Percentiles rank a stretch among this genome's conserved stretches.
Conservation (phyloP, 1,140 invertebrate species). For the Saccostrea cuccullata region DNA sequence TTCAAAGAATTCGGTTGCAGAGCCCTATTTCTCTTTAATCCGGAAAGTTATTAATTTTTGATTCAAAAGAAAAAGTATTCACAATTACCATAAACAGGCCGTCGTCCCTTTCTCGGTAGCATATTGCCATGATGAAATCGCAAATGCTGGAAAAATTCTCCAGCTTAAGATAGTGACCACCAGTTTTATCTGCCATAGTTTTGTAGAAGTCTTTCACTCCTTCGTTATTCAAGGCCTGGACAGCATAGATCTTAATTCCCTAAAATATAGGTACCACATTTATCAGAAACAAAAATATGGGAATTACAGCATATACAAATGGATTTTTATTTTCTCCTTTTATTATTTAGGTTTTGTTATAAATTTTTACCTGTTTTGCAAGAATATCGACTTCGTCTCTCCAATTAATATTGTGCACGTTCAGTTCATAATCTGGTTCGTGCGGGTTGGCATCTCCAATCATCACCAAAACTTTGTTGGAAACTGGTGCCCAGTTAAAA, state of each 20-base stretch:
- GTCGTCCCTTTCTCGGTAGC: conserved; percentile 65
- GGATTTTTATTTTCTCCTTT: background rate
- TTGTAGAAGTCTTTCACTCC: conserved; percentile 61
- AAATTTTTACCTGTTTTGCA: conserved; percentile 49
- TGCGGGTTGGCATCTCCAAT: conserved; percentile 75
- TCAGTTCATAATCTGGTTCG: conserved; percentile 64
- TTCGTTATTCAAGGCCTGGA: conserved; percentile 57
- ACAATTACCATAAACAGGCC: conserved; percentile 41
- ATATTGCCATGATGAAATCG: conserved; percentile 70
- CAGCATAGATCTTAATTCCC: conserved; percentile 68
- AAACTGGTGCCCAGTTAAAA: conserved; percentile 68
- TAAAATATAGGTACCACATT: conserved; percentile 14
- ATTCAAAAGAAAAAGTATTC: background rate
- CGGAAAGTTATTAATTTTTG: background rate
- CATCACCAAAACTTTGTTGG: conserved; percentile 70
- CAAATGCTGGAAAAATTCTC: conserved; percentile 65
- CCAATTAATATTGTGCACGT: conserved; percentile 71
- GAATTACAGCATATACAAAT: too few relatives aligned
- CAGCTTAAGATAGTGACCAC: conserved; percentile 68
- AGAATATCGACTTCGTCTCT: conserved; percentile 63
- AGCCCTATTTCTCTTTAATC: background rate
- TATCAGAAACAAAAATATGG: too few relatives aligned
- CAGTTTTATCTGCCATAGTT: conserved; percentile 61
- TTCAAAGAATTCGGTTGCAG: background rate
- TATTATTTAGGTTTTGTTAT: background rate